phyloP scores from a whole-genome alignment of 2,888 invertebrate genomes.

The Troides helena region DNA sequence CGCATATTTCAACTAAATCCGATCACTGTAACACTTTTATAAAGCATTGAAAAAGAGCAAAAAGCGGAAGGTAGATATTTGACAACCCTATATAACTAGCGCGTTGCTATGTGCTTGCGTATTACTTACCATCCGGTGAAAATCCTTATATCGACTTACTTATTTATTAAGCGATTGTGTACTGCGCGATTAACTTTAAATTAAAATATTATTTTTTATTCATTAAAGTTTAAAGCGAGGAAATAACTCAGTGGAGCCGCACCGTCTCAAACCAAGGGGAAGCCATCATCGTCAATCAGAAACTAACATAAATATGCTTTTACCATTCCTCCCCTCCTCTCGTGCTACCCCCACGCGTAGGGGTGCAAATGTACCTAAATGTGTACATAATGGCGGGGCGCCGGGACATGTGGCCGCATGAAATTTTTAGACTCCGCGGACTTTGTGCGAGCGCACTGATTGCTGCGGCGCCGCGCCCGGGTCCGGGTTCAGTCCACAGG shows the following conservation, averaged over 20 bases:
- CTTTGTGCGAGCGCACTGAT: slow-evolving; percentile 32
- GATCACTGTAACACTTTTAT: too few relatives aligned
- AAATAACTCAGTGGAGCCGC: slow-evolving; percentile 38
- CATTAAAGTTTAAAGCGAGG: slow-evolving; percentile 34
- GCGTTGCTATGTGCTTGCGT: too few relatives aligned
- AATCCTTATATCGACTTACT: too few relatives aligned
- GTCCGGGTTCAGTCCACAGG: background rate
- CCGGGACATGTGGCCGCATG: slow-evolving; percentile 44
- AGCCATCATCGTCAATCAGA: slow-evolving; percentile 70
- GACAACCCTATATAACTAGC: too few relatives aligned
- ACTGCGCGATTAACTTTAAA: background rate
- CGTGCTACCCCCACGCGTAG: slow-evolving; percentile 29
- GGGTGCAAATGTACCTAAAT: slow-evolving; percentile 36
- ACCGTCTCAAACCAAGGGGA: slow-evolving; percentile 54
- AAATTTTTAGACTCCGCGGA: slow-evolving; percentile 46
- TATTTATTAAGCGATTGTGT: too few relatives aligned
- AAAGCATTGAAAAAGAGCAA: too few relatives aligned
- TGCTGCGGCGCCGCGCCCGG: slow-evolving; percentile 7
- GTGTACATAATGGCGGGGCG: slow-evolving; percentile 29
- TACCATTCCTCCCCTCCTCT: slow-evolving; percentile 36
- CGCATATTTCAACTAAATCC: too few relatives aligned
- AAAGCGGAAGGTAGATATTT: too few relatives aligned
- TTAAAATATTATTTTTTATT: background rate
- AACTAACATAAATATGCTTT: slow-evolving; percentile 78
- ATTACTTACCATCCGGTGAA: too few relatives aligned